Base-by-base conservation (phyloP, 2,797 vertebrate genomes). In the Sarcophilus harrisii region DNA sequence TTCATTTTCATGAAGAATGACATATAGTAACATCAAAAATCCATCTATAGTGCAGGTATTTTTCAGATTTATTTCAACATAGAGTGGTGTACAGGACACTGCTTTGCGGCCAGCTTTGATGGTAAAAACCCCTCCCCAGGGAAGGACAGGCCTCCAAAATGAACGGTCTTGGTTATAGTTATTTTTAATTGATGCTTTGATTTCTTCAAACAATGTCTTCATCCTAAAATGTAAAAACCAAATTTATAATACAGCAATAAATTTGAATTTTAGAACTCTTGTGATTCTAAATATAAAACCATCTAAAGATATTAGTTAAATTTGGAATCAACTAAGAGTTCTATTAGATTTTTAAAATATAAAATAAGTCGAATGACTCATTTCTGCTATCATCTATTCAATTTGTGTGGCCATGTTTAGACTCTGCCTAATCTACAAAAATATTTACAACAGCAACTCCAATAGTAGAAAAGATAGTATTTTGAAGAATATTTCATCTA, bases 31-130 rank as follows among this genome's bases (percentile, higher is more conserved):
- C 99, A 99, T 99, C 95, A 99, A 99, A 97, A 99, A 99, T 95
- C 99, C 99, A 93, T 99, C 99, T 92, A 99, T 99, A 95, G 99
- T 99, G 98, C 99, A 99, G 58, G 99, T 99, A 98, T 99, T 99
- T 97, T 99, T 99, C 29, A 99, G 98, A 96, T 98, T 99, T 97
- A 99, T 99, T 98, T 99, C 98, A 93, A 99, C 99, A 94, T 99
- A 99, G 91, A 99, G 98, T 2, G 99, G 99, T 24, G 98, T 99
- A 98, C 99, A 99, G n/a, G 99, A 99, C 94, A 99, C 98, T 93
- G 99, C 99, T 97, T 99, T 99, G 55, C 99, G 99, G 81, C 99
- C 99, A 38, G 99, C 99, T 96, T 99, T 99, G 94, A 99, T 99
- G 95, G 98, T 99, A 94, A 99, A 99, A 92, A 99, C 99, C 6